Conservation (phyloP, 2,113 vertebrate genomes). For the Cyanistes caeruleus region DNA sequence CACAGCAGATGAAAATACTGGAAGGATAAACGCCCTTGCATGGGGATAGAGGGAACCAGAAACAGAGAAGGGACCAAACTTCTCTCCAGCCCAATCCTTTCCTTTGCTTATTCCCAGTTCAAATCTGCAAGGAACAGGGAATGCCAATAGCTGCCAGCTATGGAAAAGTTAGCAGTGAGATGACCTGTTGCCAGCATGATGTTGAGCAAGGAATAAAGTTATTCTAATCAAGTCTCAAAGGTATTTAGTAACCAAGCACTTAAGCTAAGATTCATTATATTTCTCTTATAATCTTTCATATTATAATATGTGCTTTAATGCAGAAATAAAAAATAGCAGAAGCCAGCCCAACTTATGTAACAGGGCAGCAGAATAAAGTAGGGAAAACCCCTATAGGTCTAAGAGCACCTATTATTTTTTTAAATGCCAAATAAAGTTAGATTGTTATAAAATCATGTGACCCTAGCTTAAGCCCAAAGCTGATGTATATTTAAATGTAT, state of each 20-base stretch:
- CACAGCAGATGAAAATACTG: background rate
- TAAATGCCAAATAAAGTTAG: background rate
- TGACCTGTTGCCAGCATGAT: background rate
- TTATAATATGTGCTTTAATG: background rate
- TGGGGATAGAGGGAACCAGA: fast-evolving
- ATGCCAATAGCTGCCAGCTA: background rate
- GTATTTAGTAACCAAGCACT: background rate
- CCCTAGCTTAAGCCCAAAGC: background rate
- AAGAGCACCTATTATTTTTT: background rate
- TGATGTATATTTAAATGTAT: background rate
- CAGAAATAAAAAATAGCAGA: background rate
- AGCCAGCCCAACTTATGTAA: background rate
- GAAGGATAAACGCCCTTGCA: background rate
- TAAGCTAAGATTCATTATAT: background rate
- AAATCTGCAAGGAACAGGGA: background rate
- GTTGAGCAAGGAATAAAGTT: background rate
- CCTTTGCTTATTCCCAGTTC: background rate
- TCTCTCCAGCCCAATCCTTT: background rate
- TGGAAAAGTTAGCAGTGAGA: background rate
- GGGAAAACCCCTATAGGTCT: background rate
- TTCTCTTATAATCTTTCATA: background rate
- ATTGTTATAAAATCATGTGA: background rate
- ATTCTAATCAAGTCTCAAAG: background rate
- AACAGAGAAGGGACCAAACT: background rate
- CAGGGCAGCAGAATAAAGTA: background rate